These are phyloP conservation scores for Syngnathus scovelli DNA, from an alignment of 2,113 vertebrate genomes.

Conservation along the genomic window DNA sequence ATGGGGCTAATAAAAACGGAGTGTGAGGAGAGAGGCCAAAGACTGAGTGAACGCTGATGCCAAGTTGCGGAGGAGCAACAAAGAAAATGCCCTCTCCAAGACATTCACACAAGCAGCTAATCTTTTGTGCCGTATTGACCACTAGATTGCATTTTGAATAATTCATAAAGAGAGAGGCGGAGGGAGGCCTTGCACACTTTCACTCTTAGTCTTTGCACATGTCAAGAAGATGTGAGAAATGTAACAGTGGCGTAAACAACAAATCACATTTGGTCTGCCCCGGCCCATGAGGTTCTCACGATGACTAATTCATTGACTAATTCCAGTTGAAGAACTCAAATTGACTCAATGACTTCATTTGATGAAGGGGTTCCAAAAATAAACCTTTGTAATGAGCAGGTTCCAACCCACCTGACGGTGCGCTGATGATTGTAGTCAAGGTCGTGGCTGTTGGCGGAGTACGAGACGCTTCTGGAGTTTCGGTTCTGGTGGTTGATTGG, in stretches of 20 bases:
- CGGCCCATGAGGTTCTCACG: not conserved
- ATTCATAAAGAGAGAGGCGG: conserved; percentile 42
- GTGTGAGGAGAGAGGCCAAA: conserved; percentile 13
- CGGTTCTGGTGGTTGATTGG: conserved; percentile 85
- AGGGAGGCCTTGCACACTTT: conserved; percentile 23
- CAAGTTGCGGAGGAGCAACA: conserved; percentile 22
- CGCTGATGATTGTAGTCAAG: conserved; percentile 80
- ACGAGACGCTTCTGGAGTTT: conserved; percentile 75
- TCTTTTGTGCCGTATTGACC: conserved; percentile 53
- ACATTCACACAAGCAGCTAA: conserved; percentile 48
- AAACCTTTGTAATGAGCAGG: not conserved
- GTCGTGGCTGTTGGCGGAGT: conserved; percentile 75
- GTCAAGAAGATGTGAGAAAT: conserved; percentile 29
- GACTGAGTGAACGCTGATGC: conserved; percentile 16
- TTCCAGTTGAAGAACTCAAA: not conserved
- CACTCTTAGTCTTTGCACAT: conserved; percentile 20
- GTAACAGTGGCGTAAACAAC: conserved; percentile 20
- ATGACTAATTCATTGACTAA: conserved; percentile 3
- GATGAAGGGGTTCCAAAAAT: not conserved
- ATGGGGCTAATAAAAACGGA: conserved; percentile 47
- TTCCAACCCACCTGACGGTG: conserved; percentile 76
- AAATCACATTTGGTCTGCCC: conserved; percentile 7
- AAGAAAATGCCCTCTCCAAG: conserved; percentile 45
- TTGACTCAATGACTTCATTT: not conserved
- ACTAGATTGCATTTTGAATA: conserved; percentile 51